phyloP scores from a whole-genome alignment of 2,888 invertebrate genomes.

The Phengaris arion region DNA sequence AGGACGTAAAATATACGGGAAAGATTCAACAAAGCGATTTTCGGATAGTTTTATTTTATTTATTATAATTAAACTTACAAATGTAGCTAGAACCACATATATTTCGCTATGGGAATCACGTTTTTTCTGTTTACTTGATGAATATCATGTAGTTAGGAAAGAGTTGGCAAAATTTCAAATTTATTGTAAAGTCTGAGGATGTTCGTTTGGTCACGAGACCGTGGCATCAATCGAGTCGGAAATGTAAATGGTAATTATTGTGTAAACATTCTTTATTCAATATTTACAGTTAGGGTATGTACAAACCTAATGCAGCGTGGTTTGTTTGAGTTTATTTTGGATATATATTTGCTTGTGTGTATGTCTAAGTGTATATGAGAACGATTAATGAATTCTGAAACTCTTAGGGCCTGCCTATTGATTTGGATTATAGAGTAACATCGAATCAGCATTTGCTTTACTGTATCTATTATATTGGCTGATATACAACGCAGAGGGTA shows the following conservation, averaged over 20 bases:
- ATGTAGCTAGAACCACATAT: constrained; percentile 60
- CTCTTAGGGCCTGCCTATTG: constrained; percentile 50
- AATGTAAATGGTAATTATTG: constrained; percentile 65
- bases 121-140: constrained; percentile 66
- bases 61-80: constrained; percentile 40
- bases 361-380: constrained; percentile 46
- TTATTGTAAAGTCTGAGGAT: constrained; percentile 68
- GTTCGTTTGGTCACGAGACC: constrained; percentile 58
- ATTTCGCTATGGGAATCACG: constrained; percentile 64
- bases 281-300: constrained; percentile 68
- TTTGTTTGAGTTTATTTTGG: constrained; percentile 55
- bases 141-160: constrained; percentile 72
- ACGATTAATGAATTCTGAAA: constrained; percentile 64
- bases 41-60: constrained; percentile 38
- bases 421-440: constrained; percentile 36
- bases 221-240: constrained; percentile 68
- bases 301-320: constrained; percentile 57
- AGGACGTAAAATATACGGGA: constrained; percentile 30
- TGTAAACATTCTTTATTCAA: constrained; percentile 71
- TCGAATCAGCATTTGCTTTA: constrained; percentile 43
- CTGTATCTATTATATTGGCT: constrained; percentile 22
- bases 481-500: constrained; percentile 37
- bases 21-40: constrained; percentile 35
- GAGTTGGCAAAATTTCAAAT: constrained; percentile 65
- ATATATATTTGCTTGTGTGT: constrained; percentile 54